Evolutionary conservation across 1,140 invertebrate species (phyloP), one percentile per base, ranked within the genome.

Genomic region (Homarus americanus): DNA sequence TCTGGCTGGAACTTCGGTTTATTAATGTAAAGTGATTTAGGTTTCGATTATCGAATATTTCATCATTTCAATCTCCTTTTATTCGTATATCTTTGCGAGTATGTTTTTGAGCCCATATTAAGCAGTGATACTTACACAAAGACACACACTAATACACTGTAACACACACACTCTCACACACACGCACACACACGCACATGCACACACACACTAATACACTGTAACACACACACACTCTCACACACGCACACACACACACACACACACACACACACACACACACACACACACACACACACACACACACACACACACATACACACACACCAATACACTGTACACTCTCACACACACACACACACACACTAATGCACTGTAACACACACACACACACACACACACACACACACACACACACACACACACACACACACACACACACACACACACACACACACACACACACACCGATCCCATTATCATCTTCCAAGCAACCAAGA

Each of bases 381-480:
- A 1, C 69, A 12, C 69, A 72, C 69, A 72, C 69, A 72, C 69
- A 72, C 69, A 72, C 2, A 3, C 69, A 72, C 69, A 72, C 69
- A 72, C 10, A 72, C 69, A 72, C 69, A 72, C 69, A 72, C 69
- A 72, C 69, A 73, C 72, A 73, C 72, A 73, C 72, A 73, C 72
- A 73, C 36, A 73, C 28, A 73, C 28, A 73, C 28, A 73, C 28
- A 73, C 72, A 73, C 28, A 73, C 28, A 73, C 28, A 73, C 28
- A 28, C 36, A 73, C 28, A 73, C 28, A 73, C 28, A 73, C 28
- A 73, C 36, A 73, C 36, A 73, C 36, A 73, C 36, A 32, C 69
- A 72, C 44, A 49, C 44, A 49, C 44, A 49, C 44, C 4, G 5
- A 49, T n/a, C n/a, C n/a, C n/a, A n/a, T n/a, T n/a, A n/a, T n/a